A percentile compares a stretch with the other conserved stretches of the same genome.
Evolutionary conservation across 2,888 invertebrate species (phyloP).

Genomic region (Plebejus anna): DNA sequence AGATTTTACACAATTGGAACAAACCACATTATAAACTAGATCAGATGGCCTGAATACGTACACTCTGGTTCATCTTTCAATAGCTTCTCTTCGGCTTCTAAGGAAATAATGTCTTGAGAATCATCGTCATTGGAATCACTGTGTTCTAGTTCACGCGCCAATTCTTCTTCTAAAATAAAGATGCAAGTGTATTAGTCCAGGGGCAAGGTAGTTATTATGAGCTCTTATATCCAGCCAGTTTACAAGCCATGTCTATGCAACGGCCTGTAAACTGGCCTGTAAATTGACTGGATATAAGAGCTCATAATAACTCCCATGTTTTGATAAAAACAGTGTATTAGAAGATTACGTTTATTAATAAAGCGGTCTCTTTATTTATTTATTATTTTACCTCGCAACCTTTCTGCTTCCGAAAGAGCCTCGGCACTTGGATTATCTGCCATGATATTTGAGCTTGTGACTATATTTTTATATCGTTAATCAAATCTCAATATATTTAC

Average conservation of each 20-base stretch:
- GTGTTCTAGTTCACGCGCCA: conserved; percentile 70
- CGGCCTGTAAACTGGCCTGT: too few species aligned
- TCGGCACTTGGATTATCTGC: conserved; percentile 62
- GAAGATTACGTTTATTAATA: not conserved
- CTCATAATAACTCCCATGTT: too few species aligned
- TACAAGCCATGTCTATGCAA: too few species aligned
- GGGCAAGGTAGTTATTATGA: too few species aligned
- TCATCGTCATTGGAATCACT: conserved; percentile 76
- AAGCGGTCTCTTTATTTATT: conserved; percentile 28
- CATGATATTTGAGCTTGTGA: conserved; percentile 43
- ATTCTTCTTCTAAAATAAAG: conserved; percentile 62
- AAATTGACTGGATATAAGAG: too few species aligned
- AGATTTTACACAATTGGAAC: not conserved
- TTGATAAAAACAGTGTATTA: too few species aligned
- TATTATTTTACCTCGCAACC: conserved; percentile 55
- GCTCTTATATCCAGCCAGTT: too few species aligned
- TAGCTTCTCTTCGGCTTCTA: conserved; percentile 72
- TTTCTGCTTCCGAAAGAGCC: conserved; percentile 62
- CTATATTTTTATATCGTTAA: not conserved
- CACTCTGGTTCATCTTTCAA: conserved; percentile 75
- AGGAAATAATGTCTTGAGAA: conserved; percentile 64
- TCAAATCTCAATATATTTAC: not conserved
- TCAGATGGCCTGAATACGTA: conserved; percentile 40
- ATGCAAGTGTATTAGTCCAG: not conserved
- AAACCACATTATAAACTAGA: not conserved